Evolutionary conservation across 1,140 invertebrate species (phyloP), one percentile per base, ranked within the genome.

Genomic region (Drosophila kikkawai): DNA sequence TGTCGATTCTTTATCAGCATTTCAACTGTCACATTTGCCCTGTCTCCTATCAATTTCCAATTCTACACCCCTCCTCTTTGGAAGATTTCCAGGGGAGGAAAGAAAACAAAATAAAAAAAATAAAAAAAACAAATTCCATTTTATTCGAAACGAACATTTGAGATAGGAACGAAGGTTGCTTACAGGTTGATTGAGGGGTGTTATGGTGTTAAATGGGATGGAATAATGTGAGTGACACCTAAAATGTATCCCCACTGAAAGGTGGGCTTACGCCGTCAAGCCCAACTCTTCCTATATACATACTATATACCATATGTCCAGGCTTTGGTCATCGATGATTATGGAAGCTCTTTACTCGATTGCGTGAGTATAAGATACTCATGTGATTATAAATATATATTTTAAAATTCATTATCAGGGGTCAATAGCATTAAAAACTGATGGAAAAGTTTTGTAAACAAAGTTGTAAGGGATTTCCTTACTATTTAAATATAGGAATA

Each of bases 1-100:
- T 22, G 60, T 76, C 53, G 73, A 56, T 34, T 68, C 63, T 45
- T 76, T 64, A 76, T 76, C 63, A 76, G 73, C 73, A 76, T 53
- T 76, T 76, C 60, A 34, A 60, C 32, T 67, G 74, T 45, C 74
- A 76, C 73, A 53, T 66, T 75, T 76, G 74, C 39, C 61, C 74
- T 66, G 71, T 45, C 39, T 65, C 53, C 48, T 61, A 71, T 73
- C 67, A 37, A 34, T 37, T 42, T 50, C 47, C 22, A 9, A n/a
- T 50, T 50, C 26, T 12, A 32, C 26, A 29, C 37, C 41, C 19
- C 61, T 17, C 19, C 15, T 32, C 47, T n/a, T 32, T 17, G 11
- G n/a, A 53, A 69, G 37, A 68, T 53, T 55, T 55, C 51, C 17
- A 55, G 19, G 51, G 26, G 9, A 36, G 55, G 50, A 34, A 59